Percentiles rank a stretch among this genome's conserved stretches.
Conservation (phyloP, 2,797 vertebrate genomes). For the Spinus pinus region DNA sequence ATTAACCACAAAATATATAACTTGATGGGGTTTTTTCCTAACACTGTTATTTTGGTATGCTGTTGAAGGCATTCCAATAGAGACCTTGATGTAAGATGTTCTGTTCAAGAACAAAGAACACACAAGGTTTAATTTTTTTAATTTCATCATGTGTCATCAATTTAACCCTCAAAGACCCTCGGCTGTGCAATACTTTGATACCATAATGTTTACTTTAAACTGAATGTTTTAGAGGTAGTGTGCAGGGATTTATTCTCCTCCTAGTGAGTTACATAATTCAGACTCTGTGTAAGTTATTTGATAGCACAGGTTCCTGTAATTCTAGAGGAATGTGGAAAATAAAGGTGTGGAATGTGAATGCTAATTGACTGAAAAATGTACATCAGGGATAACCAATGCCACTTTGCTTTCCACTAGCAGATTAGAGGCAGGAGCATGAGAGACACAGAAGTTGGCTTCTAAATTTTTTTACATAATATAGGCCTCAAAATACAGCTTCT, state of each 20-base stretch:
- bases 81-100: background rate
- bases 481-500: background rate
- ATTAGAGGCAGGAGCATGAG: background rate
- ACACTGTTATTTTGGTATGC: background rate
- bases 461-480: background rate
- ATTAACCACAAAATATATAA: background rate
- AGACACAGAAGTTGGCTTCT: background rate
- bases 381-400: background rate
- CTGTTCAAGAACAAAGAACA: conserved; percentile 14
- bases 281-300: background rate
- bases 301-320: background rate
- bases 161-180: background rate
- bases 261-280: background rate
- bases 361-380: background rate
- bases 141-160: conserved; percentile 1
- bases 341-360: background rate
- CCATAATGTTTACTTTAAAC: background rate
- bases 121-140: background rate
- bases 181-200: background rate
- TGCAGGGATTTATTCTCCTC: background rate
- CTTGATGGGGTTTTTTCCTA: background rate
- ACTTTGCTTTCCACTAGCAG: background rate
- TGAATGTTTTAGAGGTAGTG: background rate
- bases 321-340: background rate
- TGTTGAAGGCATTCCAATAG: background rate